phyloP scores from a whole-genome alignment of 1,140 invertebrate species.

The Dysdera silvatica region DNA sequence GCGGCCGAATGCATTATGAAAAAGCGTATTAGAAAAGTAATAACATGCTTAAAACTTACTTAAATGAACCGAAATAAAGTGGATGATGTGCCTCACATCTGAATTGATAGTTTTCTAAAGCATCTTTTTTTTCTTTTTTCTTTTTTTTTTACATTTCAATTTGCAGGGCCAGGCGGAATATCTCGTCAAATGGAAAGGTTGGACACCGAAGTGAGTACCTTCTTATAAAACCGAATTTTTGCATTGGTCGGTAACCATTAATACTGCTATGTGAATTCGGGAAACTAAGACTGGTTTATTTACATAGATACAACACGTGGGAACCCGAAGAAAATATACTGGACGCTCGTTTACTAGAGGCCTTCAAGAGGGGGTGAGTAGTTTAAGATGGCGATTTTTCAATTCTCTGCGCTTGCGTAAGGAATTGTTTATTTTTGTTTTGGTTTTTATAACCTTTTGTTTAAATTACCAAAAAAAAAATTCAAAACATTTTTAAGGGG shows the following conservation, averaged over 20 bases:
- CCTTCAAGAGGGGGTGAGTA: slow-evolving; percentile 67
- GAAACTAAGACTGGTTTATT: background rate
- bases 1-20: slow-evolving; percentile 91
- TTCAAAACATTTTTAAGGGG: too few relatives aligned
- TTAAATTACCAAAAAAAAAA: too few relatives aligned
- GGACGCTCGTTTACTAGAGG: slow-evolving; percentile 79
- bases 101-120: background rate
- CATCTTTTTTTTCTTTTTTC: background rate
- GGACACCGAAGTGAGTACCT: slow-evolving; percentile 70
- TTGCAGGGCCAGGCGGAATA: slow-evolving; percentile 84
- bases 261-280: too few relatives aligned
- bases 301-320: slow-evolving; percentile 79
- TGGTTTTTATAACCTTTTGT: too few relatives aligned
- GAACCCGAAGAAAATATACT: slow-evolving; percentile 95
- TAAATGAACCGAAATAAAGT: background rate
- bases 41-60: background rate
- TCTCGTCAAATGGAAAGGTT: slow-evolving; percentile 95
- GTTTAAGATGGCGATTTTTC: too few relatives aligned
- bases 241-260: background rate
- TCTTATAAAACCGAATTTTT: background rate
- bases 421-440: too few relatives aligned
- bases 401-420: too few relatives aligned
- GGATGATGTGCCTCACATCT: background rate
- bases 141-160: too few relatives aligned
- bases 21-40: slow-evolving; percentile 82